Base-by-base conservation (phyloP, 2,888 invertebrate species). In the Stenotaenia linearis region DNA sequence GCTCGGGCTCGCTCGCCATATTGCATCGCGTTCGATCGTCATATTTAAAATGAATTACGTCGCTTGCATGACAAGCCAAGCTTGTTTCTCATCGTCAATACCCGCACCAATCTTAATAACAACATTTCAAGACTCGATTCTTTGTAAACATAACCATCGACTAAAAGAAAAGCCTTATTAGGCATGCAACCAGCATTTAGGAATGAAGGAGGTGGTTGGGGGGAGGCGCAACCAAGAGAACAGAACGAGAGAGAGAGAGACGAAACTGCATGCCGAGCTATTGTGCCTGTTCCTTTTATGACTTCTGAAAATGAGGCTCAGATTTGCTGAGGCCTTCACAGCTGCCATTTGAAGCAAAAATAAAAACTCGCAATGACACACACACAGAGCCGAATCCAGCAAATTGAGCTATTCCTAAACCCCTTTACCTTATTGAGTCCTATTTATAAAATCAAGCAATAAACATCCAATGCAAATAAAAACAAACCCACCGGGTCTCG, bases 301-400 rank as follows among this genome's bases (percentile, higher is more conserved):
- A 69, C 69, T 69, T 69, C 69, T 69, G 69, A 69, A 69, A 69
- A 69, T 69, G 69, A 69, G 69, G 69, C 69, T 69, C 69, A 69
- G 69, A 69, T 69, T 69, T 69, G 69, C 69, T n/a, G 28, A 69
- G 69, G 69, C 69, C 69, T 69, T 69, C 69, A 69, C 69, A 25
- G 28, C 69, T 69, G 69, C 69, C 69, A 25, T 69, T 69, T 69
- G 15, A 25, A 69, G 69, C 69, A 28, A 69, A 28, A 69, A 28
- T 69, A 28, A 69, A 69, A 69, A 69, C 69, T 69, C 3, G n/a
- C 69, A 69, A 69, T 69, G 69, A 69, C 69, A 69, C 69, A 69
- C 45, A 45, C 45, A 45, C 69, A 69, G 2, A 0, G 25, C 25
- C 69, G 50, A 69, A 56, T 23, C 56, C 23, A 69, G 69, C 28